Evolutionary conservation across 2,888 invertebrate species (phyloP), one percentile per base, ranked within the genome.

Genomic region (Mimumesa dahlbomi): DNA sequence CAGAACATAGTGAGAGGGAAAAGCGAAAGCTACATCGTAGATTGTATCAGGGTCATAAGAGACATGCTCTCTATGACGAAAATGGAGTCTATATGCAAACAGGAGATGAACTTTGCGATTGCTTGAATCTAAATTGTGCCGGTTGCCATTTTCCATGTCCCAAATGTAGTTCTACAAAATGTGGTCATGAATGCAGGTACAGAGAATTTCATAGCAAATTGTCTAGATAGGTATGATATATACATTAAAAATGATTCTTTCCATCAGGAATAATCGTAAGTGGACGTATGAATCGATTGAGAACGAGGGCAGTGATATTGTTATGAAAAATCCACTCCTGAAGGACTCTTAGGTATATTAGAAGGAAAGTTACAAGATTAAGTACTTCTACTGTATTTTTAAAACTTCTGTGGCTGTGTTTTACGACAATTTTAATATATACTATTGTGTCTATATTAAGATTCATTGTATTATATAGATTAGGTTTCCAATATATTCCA

Each of bases 141-240:
- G 98, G 98, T 0, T 98, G 98, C 87, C 96, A 96, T 90, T 95
- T 94, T 84, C 93, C 94, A 1, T 96, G 96, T 82, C 87, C 91
- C 2, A 94, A 93, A 85, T 97, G 97, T 84, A 90, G 88, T 16
- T 95, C 95, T 0, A 89, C 89, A 19, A 95, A 95, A 87, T 97
- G 96, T 89, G 96, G 95, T 1, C 92, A 93, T 75, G 95, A 95
- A 53, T 97, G 97, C 91, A 92, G 94, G 93, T 93, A 89, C 72
- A 19, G 25, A 25, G 14, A 34, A 19, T 31, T 19, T 45, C 40
- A 16, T 40, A 16, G 4, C 18, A 5, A n/a, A n/a, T 40, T 18
- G 1, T 16, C 1, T 4, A 5, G 1, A 16, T 5, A 16, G 40
- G 1, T 14, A 16, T n/a, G n/a, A n/a, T n/a, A n/a, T n/a, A n/a